Conservation (phyloP, 1,140 invertebrate genomes). For the Drosophila sp. region DNA sequence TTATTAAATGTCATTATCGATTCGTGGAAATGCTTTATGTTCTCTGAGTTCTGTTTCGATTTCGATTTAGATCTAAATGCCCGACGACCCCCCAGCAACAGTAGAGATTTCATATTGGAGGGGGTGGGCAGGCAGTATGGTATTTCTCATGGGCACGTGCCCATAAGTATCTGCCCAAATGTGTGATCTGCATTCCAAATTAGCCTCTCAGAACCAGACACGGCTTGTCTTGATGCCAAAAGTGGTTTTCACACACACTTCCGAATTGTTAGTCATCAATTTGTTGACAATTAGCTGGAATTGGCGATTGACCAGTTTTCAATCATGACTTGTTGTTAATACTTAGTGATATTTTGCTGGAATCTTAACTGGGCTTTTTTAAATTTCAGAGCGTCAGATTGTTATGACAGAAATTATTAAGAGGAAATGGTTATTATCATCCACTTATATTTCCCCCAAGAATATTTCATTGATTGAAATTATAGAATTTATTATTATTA, state of each 20-base stretch:
- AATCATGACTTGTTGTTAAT: neutral
- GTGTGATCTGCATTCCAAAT: constrained; percentile 44
- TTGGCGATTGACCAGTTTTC: neutral
- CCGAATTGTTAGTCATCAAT: constrained; percentile 45
- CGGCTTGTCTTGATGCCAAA: constrained; percentile 19
- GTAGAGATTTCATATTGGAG: neutral
- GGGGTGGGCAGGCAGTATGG: neutral
- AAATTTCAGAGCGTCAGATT: neutral
- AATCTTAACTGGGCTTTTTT: neutral
- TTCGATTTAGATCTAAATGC: constrained; percentile 1
- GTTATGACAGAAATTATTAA: neutral
- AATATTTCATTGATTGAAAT: neutral
- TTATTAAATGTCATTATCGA: constrained; percentile 79
- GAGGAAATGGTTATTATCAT: neutral
- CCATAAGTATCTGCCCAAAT: neutral
- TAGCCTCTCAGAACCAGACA: neutral
- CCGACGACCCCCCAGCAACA: constrained; percentile 17
- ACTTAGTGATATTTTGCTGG: neutral
- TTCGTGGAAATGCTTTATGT: constrained; percentile 67
- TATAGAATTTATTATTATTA: too few relatives aligned
- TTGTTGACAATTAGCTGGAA: constrained; percentile 29
- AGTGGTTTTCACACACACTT: constrained; percentile 35
- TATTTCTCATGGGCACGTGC: constrained; percentile 24
- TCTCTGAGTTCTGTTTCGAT: neutral
- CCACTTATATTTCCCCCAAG: neutral